Conservation (phyloP, 2,888 invertebrate species). For the Chironomus tentans region DNA sequence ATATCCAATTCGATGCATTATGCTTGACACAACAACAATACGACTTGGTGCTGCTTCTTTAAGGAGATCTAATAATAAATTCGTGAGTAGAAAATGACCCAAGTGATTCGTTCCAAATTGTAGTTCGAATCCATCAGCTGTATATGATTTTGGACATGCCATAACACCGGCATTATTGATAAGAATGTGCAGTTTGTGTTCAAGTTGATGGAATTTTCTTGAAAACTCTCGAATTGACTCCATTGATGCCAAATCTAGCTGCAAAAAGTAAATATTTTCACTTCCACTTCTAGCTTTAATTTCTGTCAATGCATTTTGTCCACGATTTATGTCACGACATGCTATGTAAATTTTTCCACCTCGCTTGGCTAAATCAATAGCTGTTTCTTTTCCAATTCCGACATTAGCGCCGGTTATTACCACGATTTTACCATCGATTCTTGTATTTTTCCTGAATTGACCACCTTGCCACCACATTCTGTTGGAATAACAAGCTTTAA, state of each 20-base stretch:
- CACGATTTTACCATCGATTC: slow-evolving; percentile 55
- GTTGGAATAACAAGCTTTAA: neutral
- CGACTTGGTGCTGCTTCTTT: slow-evolving; percentile 58
- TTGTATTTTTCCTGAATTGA: slow-evolving; percentile 41
- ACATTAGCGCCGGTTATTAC: slow-evolving; percentile 74
- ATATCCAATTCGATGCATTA: slow-evolving; percentile 56
- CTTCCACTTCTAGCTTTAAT: slow-evolving; percentile 64
- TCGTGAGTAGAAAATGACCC: slow-evolving; percentile 54
- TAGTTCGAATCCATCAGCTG: slow-evolving; percentile 48
- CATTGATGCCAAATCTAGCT: slow-evolving; percentile 46
- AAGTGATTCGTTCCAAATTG: slow-evolving; percentile 52
- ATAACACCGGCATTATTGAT: slow-evolving; percentile 51
- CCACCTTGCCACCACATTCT: slow-evolving; percentile 46
- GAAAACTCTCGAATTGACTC: slow-evolving; percentile 52
- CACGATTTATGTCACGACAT: slow-evolving; percentile 66
- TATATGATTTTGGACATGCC: slow-evolving; percentile 42
- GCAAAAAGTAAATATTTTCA: slow-evolving; percentile 56
- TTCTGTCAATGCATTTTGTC: slow-evolving; percentile 57
- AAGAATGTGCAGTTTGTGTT: slow-evolving; percentile 45
- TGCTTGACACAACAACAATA: slow-evolving; percentile 65
- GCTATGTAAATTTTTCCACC: slow-evolving; percentile 80
- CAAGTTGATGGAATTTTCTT: slow-evolving; percentile 43
- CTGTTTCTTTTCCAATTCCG: slow-evolving; percentile 71
- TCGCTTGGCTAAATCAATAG: slow-evolving; percentile 58
- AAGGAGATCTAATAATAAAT: slow-evolving; percentile 47